phyloP scores from a whole-genome alignment of 2,888 invertebrate genomes.

The Pachydiplax longipennis region DNA sequence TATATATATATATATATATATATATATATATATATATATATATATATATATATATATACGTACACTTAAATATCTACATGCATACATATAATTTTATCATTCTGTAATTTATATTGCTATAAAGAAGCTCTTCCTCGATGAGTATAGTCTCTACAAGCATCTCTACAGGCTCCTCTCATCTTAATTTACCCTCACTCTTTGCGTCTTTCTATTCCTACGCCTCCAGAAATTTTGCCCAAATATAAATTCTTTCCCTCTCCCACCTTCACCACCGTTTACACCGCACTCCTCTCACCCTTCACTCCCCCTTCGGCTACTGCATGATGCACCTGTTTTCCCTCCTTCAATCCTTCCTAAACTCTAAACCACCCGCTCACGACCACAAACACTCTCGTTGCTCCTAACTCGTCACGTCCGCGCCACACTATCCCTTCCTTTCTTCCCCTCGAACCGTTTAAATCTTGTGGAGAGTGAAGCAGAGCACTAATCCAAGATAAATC shows the following conservation, averaged over 20 bases:
- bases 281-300: background rate
- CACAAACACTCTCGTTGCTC: background rate
- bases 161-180: background rate
- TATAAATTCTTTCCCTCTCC: too few species aligned
- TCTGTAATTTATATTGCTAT: too few species aligned
- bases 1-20: too few species aligned
- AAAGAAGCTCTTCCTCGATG: background rate
- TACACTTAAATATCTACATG: too few species aligned
- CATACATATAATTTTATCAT: too few species aligned
- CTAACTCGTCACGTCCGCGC: background rate
- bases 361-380: background rate
- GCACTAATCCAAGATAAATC: background rate
- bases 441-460: background rate
- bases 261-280: too few species aligned
- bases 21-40: too few species aligned
- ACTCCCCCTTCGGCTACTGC: background rate
- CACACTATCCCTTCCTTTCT: background rate
- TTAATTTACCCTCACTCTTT: background rate
- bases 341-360: background rate
- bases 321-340: background rate
- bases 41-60: too few species aligned
- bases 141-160: background rate
- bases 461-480: background rate
- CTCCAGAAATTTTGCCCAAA: background rate
- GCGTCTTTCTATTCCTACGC: background rate